Base-by-base conservation (phyloP, 2,113 vertebrate species). In the Gymnarchus niloticus region DNA sequence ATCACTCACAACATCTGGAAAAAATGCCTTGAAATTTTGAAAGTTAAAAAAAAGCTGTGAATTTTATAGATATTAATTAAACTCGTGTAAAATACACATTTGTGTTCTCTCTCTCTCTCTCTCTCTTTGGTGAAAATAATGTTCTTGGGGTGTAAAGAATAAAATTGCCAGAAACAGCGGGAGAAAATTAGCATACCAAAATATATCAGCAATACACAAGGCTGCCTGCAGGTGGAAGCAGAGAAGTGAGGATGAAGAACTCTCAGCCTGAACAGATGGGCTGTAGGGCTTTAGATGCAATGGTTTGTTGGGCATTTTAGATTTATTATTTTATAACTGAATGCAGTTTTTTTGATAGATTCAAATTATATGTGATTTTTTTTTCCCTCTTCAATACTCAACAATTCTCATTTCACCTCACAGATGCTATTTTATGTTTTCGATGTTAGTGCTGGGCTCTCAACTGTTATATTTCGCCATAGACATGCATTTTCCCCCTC, bases 41-140 rank as follows among this genome's bases (percentile, higher is more conserved):
- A 73, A 73, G 33, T 73, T 73, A 9, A 52, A 9, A 37, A 41
- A 56, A 52, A 33, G 37, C 80, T 82, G 80, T 82, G 80, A 82
- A 82, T 82, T 82, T 82, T 82, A 51, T 82, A 82, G n/a, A 33
- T 33, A 56, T 82, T 14, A 56, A 82, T 54, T 82, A 82, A 82
- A 82, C 28, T 8, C 10, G 28, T 14, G 28, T 73, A 14, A 73
- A 28, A 7, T 44, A 81, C 44, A 52, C 12, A 2, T 56, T 82
- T 81, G 2, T 12, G 56, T 54, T 21, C n/a, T 28, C 6, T 54
- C 23, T 25, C 37, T 33, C 14, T 25, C 56, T 8, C 14, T 19
- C 1, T 73, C 41, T 37, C 19, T 73, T 73, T 73, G 33, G 33
- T 73, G 28, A 69, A 69, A 61, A 28, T 12, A 33, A 69, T 69